Conservation (phyloP, 2,113 vertebrate genomes). For the Chrysemys picta region DNA sequence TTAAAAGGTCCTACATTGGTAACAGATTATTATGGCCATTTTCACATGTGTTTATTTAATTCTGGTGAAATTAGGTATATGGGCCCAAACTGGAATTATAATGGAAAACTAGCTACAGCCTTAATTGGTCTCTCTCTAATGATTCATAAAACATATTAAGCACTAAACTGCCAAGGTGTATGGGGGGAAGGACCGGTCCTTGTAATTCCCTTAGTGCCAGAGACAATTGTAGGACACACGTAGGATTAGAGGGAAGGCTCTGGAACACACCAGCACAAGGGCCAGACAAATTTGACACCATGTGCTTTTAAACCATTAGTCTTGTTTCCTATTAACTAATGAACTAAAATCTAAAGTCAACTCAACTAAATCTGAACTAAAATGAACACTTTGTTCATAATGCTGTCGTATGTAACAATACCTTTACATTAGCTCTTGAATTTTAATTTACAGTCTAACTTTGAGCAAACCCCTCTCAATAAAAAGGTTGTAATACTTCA, state of each 20-base stretch:
- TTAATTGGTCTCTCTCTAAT: not conserved
- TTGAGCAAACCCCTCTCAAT: not conserved
- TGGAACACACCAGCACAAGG: not conserved
- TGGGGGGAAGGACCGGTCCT: not conserved
- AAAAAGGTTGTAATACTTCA: not conserved
- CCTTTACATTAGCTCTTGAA: not conserved
- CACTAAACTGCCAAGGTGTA: not conserved
- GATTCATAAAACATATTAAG: not conserved
- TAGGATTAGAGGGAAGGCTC: not conserved
- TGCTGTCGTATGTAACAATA: not conserved
- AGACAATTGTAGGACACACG: not conserved
- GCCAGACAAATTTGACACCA: not conserved
- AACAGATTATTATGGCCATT: not conserved
- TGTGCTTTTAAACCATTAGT: not conserved
- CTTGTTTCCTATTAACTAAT: not conserved
- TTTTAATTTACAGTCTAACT: not conserved
- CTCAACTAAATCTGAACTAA: not conserved
- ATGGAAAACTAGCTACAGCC: not conserved
- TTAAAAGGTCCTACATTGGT: not conserved
- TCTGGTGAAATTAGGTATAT: not conserved
- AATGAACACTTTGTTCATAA: conserved; percentile 26
- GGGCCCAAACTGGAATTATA: not conserved
- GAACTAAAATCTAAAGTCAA: not conserved
- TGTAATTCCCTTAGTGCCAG: not conserved
- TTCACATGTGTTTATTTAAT: not conserved